A percentile compares a stretch with the other conserved stretches of the same genome.
These are phyloP conservation scores for Thermophis baileyi DNA, from an alignment of 2,113 vertebrate genomes.

Conservation along the genomic window DNA sequence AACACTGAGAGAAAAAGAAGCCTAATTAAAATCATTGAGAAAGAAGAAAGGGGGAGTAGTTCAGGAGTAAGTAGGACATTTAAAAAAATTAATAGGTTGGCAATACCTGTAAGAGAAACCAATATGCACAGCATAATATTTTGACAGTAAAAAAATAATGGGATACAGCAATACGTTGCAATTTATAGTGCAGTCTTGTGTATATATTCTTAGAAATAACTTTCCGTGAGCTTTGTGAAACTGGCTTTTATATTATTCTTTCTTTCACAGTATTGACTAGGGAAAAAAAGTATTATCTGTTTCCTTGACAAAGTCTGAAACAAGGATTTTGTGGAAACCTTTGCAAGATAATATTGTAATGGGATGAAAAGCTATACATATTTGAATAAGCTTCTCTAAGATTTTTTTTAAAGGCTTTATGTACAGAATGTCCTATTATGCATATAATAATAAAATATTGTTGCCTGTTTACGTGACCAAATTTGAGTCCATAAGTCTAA, in stretches of 20 bases:
- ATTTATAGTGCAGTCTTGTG: neutral
- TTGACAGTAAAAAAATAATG: neutral
- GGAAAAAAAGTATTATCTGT: neutral
- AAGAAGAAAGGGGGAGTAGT: neutral
- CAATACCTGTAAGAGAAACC: neutral
- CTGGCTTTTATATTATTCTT: neutral
- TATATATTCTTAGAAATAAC: neutral
- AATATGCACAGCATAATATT: neutral
- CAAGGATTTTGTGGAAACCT: neutral
- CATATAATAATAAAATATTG: neutral
- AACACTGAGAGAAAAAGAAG: neutral
- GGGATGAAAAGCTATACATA: slow-evolving; percentile 26
- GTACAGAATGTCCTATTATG: neutral
- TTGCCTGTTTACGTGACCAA: neutral
- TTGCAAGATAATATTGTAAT: slow-evolving; percentile 13
- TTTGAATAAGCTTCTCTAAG: neutral
- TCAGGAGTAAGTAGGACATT: neutral
- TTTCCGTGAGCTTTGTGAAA: neutral
- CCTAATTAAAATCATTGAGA: neutral
- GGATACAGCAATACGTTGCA: neutral
- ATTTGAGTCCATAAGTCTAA: neutral
- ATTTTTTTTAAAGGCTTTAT: neutral
- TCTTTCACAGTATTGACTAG: neutral
- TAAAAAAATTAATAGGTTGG: neutral
- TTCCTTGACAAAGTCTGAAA: slow-evolving; percentile 12